Conservation (phyloP, 2,888 invertebrate genomes). For the Trichopoda pennipes region DNA sequence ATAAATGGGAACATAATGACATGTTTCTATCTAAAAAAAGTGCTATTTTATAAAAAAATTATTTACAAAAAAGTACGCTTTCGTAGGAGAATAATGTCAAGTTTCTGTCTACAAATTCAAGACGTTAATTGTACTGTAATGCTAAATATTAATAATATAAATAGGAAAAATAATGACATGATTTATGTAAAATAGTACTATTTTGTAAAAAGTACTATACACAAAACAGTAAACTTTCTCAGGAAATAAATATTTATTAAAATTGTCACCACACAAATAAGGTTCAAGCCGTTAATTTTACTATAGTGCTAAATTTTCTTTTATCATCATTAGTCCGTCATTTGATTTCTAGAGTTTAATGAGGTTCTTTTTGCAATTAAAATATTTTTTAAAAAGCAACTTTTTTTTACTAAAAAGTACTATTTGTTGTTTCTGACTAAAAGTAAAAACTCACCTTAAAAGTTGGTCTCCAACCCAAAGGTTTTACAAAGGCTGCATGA, state of each 20-base stretch:
- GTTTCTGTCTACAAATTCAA: too few relatives aligned
- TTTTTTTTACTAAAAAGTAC: background rate
- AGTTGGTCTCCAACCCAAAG: slow-evolving; percentile 94
- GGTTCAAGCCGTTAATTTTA: too few relatives aligned
- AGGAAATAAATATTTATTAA: background rate
- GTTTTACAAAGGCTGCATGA: slow-evolving; percentile 93
- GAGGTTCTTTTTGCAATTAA: too few relatives aligned
- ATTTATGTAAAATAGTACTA: background rate
- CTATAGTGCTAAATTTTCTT: too few relatives aligned
- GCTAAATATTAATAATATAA: too few relatives aligned
- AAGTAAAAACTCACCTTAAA: slow-evolving; percentile 85
- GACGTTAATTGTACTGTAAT: too few relatives aligned
- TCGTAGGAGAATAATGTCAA: too few relatives aligned
- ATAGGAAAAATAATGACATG: too few relatives aligned
- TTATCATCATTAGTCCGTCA: too few relatives aligned
- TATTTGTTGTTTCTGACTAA: background rate
- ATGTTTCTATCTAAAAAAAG: background rate
- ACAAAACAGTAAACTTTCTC: background rate
- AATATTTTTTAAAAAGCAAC: too few relatives aligned
- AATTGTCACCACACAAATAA: background rate
- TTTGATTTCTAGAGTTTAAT: too few relatives aligned
- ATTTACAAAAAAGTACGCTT: background rate
- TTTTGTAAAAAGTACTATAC: background rate
- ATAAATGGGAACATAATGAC: too few relatives aligned
- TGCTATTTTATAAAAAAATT: background rate